Evolutionary conservation across 1,140 invertebrate genomes (phyloP).

Genomic region (Solenopsis invicta): DNA sequence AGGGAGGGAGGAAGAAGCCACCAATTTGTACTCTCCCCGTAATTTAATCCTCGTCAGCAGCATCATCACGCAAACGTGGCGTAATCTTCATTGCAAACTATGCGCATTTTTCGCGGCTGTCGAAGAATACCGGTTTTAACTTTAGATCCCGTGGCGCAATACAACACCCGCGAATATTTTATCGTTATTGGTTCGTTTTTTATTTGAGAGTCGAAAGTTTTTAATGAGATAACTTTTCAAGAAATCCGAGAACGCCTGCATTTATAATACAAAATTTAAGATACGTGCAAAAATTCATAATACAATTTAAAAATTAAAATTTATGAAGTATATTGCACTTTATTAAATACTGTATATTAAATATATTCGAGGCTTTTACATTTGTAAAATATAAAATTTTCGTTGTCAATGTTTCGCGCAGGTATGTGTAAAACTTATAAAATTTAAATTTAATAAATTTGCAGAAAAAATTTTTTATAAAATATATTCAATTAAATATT

Average conservation of each 20-base stretch:
- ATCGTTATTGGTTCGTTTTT: neutral
- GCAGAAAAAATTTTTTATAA: no score
- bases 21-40: neutral
- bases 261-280: neutral
- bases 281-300: slow-evolving; percentile 9
- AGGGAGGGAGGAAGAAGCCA: neutral
- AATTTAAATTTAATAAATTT: no score
- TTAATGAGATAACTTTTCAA: neutral
- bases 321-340: neutral
- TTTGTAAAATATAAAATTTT: no score
- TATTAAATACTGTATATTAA: neutral
- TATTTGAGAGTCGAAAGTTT: neutral
- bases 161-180: slow-evolving; percentile 32
- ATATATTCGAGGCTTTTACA: neutral
- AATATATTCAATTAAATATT: no score
- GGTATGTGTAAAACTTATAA: no score
- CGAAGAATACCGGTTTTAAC: slow-evolving; percentile 46
- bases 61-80: neutral
- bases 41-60: slow-evolving; percentile 31
- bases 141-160: slow-evolving; percentile 4
- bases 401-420: no score
- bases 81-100: slow-evolving; percentile 39
- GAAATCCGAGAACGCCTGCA: neutral
- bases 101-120: slow-evolving; percentile 33
- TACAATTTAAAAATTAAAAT: neutral